These are phyloP conservation scores for Drosophila melanogaster DNA, from an alignment of 1,140 invertebrate species.

Conservation along the genomic window Release_6_plus_ISO1_MT NC_004354.4:2765501-2766000, in stretches of 20 bases:
- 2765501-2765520: conserved; percentile 79
- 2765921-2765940: conserved; percentile 42
- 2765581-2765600: conserved; percentile 61
- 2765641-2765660: not conserved
- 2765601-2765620: not conserved
- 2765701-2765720: conserved; percentile 21
- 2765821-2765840: no score
- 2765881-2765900: conserved; percentile 1
- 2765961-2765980: conserved; percentile 50
- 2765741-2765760: conserved; percentile 68
- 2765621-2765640: not conserved
- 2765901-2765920: conserved; percentile 33
- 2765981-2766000: conserved; percentile 60
- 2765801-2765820: not conserved
- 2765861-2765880: no score
- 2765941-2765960: conserved; percentile 34
- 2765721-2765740: conserved; percentile 57
- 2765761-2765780: conserved; percentile 38
- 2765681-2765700: not conserved
- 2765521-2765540: conserved; percentile 30
- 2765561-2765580: conserved; percentile 63
- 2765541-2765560: conserved; percentile 62
- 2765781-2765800: not conserved
- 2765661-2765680: not conserved
- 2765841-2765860: no score